These are phyloP conservation scores for Acridotheres tristis DNA, from an alignment of 2,797 vertebrate species.

Conservation along the genomic window DNA sequence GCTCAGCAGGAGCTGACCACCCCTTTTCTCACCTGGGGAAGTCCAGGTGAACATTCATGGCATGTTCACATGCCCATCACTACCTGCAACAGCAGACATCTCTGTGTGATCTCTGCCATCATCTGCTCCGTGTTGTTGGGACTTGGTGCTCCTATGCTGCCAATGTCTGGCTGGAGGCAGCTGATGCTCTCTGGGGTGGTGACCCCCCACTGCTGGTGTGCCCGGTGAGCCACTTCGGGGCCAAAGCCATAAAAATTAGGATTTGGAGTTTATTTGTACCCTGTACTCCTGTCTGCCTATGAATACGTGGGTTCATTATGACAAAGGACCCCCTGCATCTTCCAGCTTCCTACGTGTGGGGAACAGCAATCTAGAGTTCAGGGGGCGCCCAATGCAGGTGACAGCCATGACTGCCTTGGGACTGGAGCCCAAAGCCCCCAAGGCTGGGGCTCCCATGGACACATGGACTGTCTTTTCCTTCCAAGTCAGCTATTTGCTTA, in stretches of 20 bases:
- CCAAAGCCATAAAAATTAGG: not conserved
- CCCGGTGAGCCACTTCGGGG: not conserved
- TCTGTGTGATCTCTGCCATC: accelerated
- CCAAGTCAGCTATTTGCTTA: not conserved
- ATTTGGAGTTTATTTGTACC: not conserved
- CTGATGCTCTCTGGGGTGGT: not conserved
- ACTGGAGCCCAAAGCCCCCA: not conserved
- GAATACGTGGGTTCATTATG: not conserved
- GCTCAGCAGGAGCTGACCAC: accelerated
- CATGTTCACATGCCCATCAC: accelerated
- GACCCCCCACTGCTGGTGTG: not conserved
- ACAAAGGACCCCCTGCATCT: not conserved
- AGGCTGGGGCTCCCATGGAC: not conserved
- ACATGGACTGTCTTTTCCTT: not conserved
- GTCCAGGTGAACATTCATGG: accelerated
- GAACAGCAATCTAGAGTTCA: not conserved
- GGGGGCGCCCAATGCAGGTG: not conserved
- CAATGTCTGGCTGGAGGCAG: not conserved
- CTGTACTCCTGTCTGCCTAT: not conserved
- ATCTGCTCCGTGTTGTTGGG: accelerated
- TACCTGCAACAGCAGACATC: not conserved
- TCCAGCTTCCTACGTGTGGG: not conserved
- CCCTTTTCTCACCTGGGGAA: not conserved
- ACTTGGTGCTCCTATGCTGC: accelerated
- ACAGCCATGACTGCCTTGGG: not conserved